These are phyloP conservation scores for Aspidoscelis tigris DNA, from an alignment of 2,113 vertebrate genomes.

Conservation along the genomic window DNA sequence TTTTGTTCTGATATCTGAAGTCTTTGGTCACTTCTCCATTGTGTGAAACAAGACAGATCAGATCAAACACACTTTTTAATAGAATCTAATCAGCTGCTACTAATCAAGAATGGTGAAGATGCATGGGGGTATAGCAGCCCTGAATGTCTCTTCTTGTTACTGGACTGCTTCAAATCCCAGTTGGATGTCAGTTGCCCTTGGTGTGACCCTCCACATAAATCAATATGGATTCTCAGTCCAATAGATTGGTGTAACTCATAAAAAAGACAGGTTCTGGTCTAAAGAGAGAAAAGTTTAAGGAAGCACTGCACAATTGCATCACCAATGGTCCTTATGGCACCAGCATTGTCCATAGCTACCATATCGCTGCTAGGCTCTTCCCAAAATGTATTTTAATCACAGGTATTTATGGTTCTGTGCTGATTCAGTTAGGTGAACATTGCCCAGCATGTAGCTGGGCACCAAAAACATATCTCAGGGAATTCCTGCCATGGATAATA, in stretches of 20 bases:
- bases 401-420: background rate
- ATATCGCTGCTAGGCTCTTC: background rate
- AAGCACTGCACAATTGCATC: background rate
- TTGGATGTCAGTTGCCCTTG: constrained; percentile 18
- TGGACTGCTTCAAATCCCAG: background rate
- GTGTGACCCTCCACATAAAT: constrained; percentile 6
- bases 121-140: background rate
- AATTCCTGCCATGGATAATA: background rate
- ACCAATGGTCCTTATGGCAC: background rate
- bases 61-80: background rate
- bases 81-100: background rate
- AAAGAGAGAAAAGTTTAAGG: background rate
- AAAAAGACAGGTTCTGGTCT: background rate
- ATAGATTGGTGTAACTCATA: background rate
- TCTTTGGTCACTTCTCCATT: too few relatives aligned
- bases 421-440: too few relatives aligned
- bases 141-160: background rate
- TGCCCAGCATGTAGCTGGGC: background rate
- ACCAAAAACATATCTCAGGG: background rate
- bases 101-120: background rate
- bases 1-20: background rate
- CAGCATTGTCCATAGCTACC: background rate
- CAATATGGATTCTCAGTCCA: background rate
- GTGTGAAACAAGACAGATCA: background rate
- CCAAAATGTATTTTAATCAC: background rate